Percentiles rank a stretch among this genome's conserved stretches.
Evolutionary conservation across 2,888 invertebrate species (phyloP).

Genomic region (Trissolcus brochymenae): DNA sequence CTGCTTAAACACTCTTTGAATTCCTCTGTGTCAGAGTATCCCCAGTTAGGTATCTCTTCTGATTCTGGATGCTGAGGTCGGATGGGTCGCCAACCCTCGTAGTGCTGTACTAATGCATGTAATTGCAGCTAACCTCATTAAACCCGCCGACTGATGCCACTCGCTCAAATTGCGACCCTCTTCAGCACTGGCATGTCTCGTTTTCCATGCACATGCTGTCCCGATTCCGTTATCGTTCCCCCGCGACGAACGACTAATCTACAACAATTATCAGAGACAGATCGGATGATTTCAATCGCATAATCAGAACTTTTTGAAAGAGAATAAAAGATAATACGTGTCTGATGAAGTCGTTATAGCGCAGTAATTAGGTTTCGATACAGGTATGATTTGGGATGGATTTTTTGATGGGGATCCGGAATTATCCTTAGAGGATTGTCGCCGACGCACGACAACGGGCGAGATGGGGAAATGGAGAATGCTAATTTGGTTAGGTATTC

Average conservation of each 20-base stretch:
- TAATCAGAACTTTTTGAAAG: conserved; percentile 45
- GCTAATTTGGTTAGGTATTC: conserved; percentile 5
- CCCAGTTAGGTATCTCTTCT: conserved; percentile 59
- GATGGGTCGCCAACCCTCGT: conserved; percentile 65
- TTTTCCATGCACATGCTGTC: conserved; percentile 13
- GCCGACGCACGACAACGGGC: neutral
- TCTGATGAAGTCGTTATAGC: conserved; percentile 32
- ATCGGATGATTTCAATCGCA: conserved; percentile 56
- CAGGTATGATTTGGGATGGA: conserved; percentile 32
- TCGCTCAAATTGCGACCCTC: conserved; percentile 69
- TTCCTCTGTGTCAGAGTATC: conserved; percentile 49
- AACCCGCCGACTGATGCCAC: conserved; percentile 72
- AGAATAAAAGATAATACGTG: conserved; percentile 43
- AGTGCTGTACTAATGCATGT: conserved; percentile 73
- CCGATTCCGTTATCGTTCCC: conserved; percentile 39
- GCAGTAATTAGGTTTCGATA: conserved; percentile 40
- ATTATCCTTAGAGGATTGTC: conserved; percentile 36
- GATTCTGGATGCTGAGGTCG: conserved; percentile 62
- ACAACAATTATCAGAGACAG: conserved; percentile 45
- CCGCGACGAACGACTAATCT: conserved; percentile 41
- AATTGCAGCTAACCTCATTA: conserved; percentile 76
- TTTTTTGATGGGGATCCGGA: conserved; percentile 35
- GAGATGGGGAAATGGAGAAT: conserved; percentile 7
- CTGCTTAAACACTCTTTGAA: conserved; percentile 35
- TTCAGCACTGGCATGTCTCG: conserved; percentile 51